Evolutionary conservation across 2,888 invertebrate species (phyloP).

Genomic region (Drosophila peninsularis): DNA sequence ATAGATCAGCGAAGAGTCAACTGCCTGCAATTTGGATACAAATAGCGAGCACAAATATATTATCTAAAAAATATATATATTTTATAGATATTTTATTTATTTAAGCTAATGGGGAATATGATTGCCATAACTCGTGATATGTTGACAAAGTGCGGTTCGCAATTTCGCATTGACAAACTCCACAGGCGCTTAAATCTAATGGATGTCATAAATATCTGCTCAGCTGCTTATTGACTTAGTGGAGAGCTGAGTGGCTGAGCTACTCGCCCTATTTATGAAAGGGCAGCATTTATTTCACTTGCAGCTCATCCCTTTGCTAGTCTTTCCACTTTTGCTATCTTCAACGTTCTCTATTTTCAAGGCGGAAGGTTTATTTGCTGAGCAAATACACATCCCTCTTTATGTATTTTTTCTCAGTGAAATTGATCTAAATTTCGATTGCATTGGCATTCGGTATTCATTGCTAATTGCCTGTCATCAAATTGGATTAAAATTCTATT

Average conservation of each 20-base stretch:
- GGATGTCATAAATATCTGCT: background rate
- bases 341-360: background rate
- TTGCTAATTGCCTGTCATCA: slow-evolving; percentile 59
- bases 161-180: slow-evolving; percentile 2
- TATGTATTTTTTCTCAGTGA: background rate
- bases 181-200: slow-evolving; percentile 7
- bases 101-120: slow-evolving; percentile 12
- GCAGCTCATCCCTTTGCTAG: background rate
- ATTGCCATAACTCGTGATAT: slow-evolving; percentile 3
- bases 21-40: slow-evolving; percentile 2
- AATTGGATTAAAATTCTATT: slow-evolving; percentile 66
- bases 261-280: background rate
- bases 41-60: background rate
- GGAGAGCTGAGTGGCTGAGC: background rate
- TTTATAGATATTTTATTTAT: background rate
- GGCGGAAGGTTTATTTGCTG: background rate
- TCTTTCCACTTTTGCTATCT: background rate
- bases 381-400: background rate
- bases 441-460: slow-evolving; percentile 20
- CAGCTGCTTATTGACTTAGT: slow-evolving; percentile 4
- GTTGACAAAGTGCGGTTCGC: slow-evolving; percentile 12
- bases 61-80: background rate
- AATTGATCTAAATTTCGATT: slow-evolving; percentile 21
- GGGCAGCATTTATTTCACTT: background rate
- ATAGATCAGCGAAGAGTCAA: slow-evolving; percentile 1